phyloP scores from a whole-genome alignment of 2,888 invertebrate species.

The Monoplex corrugatus region DNA sequence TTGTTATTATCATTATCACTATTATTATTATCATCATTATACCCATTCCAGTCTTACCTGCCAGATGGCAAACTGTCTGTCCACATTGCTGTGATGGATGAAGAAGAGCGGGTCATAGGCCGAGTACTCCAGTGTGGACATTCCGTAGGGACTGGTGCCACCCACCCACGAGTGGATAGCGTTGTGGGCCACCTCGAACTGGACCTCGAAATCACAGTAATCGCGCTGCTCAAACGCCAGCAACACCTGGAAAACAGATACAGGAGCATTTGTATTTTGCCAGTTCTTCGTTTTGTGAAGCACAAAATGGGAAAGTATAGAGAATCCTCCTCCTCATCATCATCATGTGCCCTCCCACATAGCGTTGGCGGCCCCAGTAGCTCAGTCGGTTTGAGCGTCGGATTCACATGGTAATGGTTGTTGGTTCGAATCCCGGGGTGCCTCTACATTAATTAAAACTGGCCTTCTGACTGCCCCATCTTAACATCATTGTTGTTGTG shows the following conservation, averaged over 20 bases:
- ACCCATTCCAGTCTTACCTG: slow-evolving; percentile 50
- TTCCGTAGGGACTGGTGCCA: slow-evolving; percentile 56
- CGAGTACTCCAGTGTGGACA: slow-evolving; percentile 60
- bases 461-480: too few species aligned
- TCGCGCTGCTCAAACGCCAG: slow-evolving; percentile 61
- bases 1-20: too few species aligned
- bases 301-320: too few species aligned
- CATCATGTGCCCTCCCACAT: too few species aligned
- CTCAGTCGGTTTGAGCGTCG: too few species aligned
- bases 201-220: slow-evolving; percentile 62
- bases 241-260: slow-evolving; percentile 37
- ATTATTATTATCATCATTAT: background rate
- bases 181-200: slow-evolving; percentile 61
- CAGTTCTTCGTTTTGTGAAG: too few species aligned
- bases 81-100: slow-evolving; percentile 60
- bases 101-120: slow-evolving; percentile 62
- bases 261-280: background rate
- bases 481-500: too few species aligned
- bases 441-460: too few species aligned
- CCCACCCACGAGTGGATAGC: slow-evolving; percentile 60
- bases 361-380: too few species aligned
- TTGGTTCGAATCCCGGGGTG: too few species aligned
- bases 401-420: too few species aligned
- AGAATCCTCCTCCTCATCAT: too few species aligned
- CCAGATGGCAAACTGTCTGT: slow-evolving; percentile 62